phyloP scores from a whole-genome alignment of 1,140 invertebrate genomes.

The Caerostris extrusa region DNA sequence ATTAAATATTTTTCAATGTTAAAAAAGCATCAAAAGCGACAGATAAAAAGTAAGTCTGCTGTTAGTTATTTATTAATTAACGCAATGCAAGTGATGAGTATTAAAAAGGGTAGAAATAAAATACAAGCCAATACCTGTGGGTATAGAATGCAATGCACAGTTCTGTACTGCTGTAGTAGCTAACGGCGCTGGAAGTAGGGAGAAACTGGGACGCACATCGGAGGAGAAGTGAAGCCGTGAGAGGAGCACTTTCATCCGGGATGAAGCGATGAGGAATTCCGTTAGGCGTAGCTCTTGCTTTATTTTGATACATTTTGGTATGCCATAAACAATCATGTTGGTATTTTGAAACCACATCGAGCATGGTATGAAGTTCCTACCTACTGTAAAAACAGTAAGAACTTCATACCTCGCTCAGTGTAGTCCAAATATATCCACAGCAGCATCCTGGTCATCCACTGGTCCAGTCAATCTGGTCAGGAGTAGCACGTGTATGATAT shows the following conservation, averaged over 20 bases:
- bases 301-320: not conserved
- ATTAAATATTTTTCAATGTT: not conserved
- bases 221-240: slow-evolving; percentile 10
- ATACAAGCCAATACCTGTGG: slow-evolving; percentile 32
- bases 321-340: not conserved
- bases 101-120: not conserved
- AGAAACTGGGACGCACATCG: not conserved
- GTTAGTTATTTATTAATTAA: slow-evolving; percentile 6
- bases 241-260: slow-evolving; percentile 27
- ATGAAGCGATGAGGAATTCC: slow-evolving; percentile 20
- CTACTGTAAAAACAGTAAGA: slow-evolving; percentile 78
- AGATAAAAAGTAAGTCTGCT: not conserved
- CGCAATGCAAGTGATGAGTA: slow-evolving; percentile 11
- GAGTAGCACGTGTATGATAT: slow-evolving; percentile 6
- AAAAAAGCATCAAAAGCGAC: not conserved
- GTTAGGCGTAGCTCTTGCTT: slow-evolving; percentile 18
- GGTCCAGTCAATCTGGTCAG: not conserved
- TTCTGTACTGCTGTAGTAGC: not conserved
- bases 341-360: slow-evolving; percentile 67
- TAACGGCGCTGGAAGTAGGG: slow-evolving; percentile 19
- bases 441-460: not conserved
- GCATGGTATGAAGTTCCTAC: slow-evolving; percentile 78
- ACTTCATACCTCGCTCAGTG: slow-evolving; percentile 78
- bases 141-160: not conserved
- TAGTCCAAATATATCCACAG: slow-evolving; percentile 58